A percentile compares a stretch with the other conserved stretches of the same genome.
These are phyloP conservation scores for Ostrea edulis DNA, from an alignment of 1,140 invertebrate genomes.

Conservation along the genomic window DNA sequence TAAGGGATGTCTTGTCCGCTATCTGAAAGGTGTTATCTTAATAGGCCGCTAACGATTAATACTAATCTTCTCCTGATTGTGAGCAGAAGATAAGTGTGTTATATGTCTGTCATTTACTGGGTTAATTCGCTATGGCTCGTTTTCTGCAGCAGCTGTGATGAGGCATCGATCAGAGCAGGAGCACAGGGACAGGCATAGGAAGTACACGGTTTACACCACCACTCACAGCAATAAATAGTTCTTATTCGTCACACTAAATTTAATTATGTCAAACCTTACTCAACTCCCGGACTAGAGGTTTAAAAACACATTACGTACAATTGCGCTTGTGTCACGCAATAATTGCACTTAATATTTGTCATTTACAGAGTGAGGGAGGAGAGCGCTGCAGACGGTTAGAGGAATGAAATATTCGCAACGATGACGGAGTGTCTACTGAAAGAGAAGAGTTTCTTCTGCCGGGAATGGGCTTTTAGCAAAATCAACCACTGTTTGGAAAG, in stretches of 20 bases:
- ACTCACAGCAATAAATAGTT: not conserved
- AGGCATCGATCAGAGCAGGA: not conserved
- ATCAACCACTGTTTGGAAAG: constrained; percentile 92
- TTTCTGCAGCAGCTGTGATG: not conserved
- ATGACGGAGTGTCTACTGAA: constrained; percentile 74
- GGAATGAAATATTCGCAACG: not conserved
- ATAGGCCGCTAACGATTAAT: constrained; percentile 32
- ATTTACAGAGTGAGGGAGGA: not conserved
- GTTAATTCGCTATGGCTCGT: not conserved
- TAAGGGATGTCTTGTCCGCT: not conserved
- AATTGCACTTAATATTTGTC: not conserved
- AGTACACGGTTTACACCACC: not conserved
- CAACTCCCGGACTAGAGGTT: not conserved
- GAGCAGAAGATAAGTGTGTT: constrained; percentile 9
- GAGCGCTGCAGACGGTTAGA: not conserved
- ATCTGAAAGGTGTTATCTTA: constrained; percentile 18
- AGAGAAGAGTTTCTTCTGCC: constrained; percentile 84
- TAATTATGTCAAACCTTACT: not conserved
- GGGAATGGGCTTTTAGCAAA: constrained; percentile 97
- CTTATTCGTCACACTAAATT: not conserved
- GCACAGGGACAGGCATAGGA: not conserved
- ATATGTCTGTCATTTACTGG: not conserved
- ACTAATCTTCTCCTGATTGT: constrained; percentile 8
- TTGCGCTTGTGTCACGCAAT: not conserved
- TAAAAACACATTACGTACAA: constrained; percentile 15